Percentiles rank a stretch among this genome's conserved stretches.
Conservation (phyloP, 2,797 vertebrate genomes). For the Sitta carolinensis region DNA sequence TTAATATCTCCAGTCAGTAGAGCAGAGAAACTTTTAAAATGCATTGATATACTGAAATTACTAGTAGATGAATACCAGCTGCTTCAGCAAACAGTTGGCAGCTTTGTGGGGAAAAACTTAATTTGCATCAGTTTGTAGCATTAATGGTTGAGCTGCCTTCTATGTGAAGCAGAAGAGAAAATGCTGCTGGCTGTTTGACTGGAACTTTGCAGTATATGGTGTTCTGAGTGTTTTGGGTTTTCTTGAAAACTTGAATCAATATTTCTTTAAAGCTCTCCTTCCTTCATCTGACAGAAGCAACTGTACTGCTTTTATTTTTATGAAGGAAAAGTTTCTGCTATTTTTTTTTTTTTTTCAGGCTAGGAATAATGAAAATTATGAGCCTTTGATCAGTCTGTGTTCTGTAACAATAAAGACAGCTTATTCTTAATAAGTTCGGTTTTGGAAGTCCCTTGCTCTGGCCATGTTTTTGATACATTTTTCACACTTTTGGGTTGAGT, state of each 20-base stretch:
- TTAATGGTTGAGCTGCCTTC: neutral
- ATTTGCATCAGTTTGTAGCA: neutral
- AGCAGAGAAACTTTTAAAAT: neutral
- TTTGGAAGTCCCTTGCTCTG: neutral
- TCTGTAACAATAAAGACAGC: neutral
- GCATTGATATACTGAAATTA: neutral
- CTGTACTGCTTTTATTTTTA: neutral
- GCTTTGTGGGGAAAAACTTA: neutral
- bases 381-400: neutral
- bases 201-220: neutral
- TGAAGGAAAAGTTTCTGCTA: neutral
- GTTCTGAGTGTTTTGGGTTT: neutral
- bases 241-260: neutral
- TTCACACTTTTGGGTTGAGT: neutral
- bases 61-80: neutral
- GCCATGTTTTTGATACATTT: neutral
- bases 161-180: neutral
- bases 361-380: neutral
- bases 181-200: neutral
- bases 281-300: neutral
- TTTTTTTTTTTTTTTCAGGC: neutral
- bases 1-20: neutral
- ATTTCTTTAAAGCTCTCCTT: neutral
- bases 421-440: fast-evolving
- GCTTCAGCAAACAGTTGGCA: neutral